Evolutionary conservation across 1,140 invertebrate species (phyloP).

Genomic region (Daktulosphaira vitifoliae): DNA sequence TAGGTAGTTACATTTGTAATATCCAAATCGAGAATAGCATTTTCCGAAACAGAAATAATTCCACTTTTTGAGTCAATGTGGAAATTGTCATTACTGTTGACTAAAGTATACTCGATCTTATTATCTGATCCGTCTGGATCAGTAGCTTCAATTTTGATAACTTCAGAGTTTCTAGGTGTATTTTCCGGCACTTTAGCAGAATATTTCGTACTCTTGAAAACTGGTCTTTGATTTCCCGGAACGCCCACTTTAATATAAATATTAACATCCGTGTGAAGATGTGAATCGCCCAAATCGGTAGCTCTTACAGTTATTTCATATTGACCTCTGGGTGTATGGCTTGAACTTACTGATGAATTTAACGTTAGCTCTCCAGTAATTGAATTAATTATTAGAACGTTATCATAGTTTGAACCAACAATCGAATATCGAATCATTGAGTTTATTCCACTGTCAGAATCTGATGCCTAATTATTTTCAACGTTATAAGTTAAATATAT

Average conservation of each 20-base stretch:
- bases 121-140: constrained; percentile 67
- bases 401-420: constrained; percentile 54
- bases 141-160: constrained; percentile 59
- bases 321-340: constrained; percentile 61
- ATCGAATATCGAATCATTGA: constrained; percentile 58
- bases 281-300: constrained; percentile 57
- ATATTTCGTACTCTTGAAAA: constrained; percentile 65
- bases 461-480: constrained; percentile 50
- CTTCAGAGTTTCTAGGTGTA: constrained; percentile 55
- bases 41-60: constrained; percentile 60
- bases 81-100: constrained; percentile 67
- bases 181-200: constrained; percentile 62
- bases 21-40: constrained; percentile 64
- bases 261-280: constrained; percentile 55
- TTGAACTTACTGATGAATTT: constrained; percentile 52
- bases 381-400: constrained; percentile 52
- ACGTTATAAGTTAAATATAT: no score
- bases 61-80: constrained; percentile 57
- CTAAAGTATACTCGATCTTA: constrained; percentile 57
- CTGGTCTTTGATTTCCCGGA: constrained; percentile 64
- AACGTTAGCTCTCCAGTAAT: constrained; percentile 61
- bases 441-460: constrained; percentile 62
- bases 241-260: constrained; percentile 63
- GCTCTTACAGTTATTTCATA: constrained; percentile 61
- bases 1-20: constrained; percentile 53